Conservation (phyloP, 1,140 invertebrate genomes). For the Matsumurasca onukii region DNA sequence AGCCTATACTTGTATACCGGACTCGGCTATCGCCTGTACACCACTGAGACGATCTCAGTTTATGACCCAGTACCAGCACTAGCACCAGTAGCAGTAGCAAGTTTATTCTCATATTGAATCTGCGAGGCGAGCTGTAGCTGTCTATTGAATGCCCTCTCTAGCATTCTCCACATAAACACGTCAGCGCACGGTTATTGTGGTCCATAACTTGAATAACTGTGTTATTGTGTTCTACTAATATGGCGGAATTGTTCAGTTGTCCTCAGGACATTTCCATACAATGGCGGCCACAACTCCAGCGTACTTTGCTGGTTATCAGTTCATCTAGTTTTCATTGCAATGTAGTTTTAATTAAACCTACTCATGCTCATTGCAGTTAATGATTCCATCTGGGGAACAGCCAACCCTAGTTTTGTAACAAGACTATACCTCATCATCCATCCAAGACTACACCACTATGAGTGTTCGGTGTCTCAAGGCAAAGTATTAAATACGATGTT, state of each 20-base stretch:
- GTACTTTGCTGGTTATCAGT: too few species aligned
- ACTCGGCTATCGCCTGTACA: neutral
- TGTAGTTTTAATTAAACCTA: too few species aligned
- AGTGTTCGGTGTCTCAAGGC: too few species aligned
- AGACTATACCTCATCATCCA: too few species aligned
- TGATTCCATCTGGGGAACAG: too few species aligned
- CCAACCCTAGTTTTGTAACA: too few species aligned
- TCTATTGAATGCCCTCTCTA: conserved; percentile 22
- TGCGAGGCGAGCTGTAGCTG: neutral
- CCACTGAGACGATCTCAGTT: neutral
- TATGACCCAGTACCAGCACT: conserved; percentile 19
- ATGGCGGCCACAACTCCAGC: conserved; percentile 3
- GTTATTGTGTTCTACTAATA: conserved; percentile 26
- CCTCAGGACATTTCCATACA: conserved; percentile 13
- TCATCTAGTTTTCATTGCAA: too few species aligned
- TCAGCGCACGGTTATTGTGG: conserved; percentile 20
- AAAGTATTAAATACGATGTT: too few species aligned
- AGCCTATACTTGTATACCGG: neutral
- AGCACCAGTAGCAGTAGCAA: too few species aligned
- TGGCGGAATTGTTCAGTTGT: conserved; percentile 24
- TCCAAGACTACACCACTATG: too few species aligned
- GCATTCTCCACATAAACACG: conserved; percentile 22
- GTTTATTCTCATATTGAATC: conserved; percentile 25
- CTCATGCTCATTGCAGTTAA: too few species aligned
- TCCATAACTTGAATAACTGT: conserved; percentile 24